Conservation (phyloP, 2,113 vertebrate species). For the Cyprichromis sp. region DNA sequence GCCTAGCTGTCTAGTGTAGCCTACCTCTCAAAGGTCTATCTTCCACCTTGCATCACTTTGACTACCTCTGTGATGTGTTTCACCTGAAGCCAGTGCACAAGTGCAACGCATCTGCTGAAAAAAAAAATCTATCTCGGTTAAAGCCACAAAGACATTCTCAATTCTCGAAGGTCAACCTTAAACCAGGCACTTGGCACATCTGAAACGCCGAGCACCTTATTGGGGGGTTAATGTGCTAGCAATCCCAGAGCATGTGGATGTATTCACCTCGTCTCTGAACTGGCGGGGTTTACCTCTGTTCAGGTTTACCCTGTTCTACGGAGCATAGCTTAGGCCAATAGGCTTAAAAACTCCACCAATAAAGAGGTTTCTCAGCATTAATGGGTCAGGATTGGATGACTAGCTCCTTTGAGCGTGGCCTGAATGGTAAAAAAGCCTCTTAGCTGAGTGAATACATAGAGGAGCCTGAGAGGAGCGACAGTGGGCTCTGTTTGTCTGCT, state of each 20-base stretch:
- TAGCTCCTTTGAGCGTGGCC: constrained; percentile 68
- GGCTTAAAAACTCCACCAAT: constrained; percentile 66
- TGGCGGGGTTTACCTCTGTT: constrained; percentile 57
- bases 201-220: constrained; percentile 9
- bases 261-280: constrained; percentile 43
- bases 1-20: constrained; percentile 2
- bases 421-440: constrained; percentile 69
- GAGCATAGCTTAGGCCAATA: constrained; percentile 61
- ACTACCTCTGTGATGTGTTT: constrained; percentile 17
- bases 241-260: constrained; percentile 35
- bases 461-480: constrained; percentile 58
- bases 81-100: background rate
- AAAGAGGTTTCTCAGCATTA: constrained; percentile 70
- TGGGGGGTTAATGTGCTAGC: constrained; percentile 50
- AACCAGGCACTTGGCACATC: constrained; percentile 13
- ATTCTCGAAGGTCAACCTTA: constrained; percentile 32
- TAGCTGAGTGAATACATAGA: constrained; percentile 68
- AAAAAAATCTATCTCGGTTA: background rate
- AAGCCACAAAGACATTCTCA: constrained; percentile 1
- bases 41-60: constrained; percentile 5
- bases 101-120: background rate
- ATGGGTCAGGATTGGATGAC: constrained; percentile 69
- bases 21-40: constrained; percentile 29
- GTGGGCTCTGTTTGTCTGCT: constrained; percentile 64
- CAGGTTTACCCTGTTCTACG: constrained; percentile 57